Evolutionary conservation across 2,888 invertebrate species (phyloP).

Genomic region (Sarcophaga rosellei): DNA sequence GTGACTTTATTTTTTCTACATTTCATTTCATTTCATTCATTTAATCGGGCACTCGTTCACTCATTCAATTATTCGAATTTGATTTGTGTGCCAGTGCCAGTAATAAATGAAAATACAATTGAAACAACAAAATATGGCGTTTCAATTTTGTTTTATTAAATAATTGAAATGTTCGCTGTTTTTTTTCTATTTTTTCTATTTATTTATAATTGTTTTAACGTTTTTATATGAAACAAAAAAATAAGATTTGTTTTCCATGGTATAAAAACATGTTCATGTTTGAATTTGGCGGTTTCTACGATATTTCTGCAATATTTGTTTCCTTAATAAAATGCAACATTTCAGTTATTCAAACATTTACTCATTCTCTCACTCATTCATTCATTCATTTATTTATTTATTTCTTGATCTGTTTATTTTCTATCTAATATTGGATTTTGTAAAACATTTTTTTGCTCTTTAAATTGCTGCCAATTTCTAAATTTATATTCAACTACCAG

Average conservation of each 20-base stretch:
- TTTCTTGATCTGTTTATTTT: background rate
- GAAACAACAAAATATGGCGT: background rate
- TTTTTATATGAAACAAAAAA: background rate
- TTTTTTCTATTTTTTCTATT: slow-evolving; percentile 15
- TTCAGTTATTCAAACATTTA: background rate
- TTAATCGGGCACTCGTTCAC: too few relatives aligned
- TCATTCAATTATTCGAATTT: background rate
- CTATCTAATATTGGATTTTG: too few relatives aligned
- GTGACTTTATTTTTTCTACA: too few relatives aligned
- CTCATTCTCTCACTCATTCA: background rate
- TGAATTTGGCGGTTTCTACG: background rate
- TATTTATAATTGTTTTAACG: slow-evolving; percentile 32
- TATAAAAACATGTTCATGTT: background rate
- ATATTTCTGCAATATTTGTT: slow-evolving; percentile 7
- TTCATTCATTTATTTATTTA: background rate
- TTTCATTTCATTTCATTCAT: too few relatives aligned
- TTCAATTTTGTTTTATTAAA: slow-evolving; percentile 31
- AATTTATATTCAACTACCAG: background rate
- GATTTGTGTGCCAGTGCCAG: background rate
- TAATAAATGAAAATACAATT: background rate
- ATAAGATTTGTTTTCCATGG: background rate
- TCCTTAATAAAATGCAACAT: slow-evolving; percentile 24
- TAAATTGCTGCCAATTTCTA: slow-evolving; percentile 34
- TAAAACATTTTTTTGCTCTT: background rate
- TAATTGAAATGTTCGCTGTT: background rate